These are phyloP conservation scores for Listronotus bonariensis DNA, from an alignment of 1,140 invertebrate species.

Conservation along the genomic window DNA sequence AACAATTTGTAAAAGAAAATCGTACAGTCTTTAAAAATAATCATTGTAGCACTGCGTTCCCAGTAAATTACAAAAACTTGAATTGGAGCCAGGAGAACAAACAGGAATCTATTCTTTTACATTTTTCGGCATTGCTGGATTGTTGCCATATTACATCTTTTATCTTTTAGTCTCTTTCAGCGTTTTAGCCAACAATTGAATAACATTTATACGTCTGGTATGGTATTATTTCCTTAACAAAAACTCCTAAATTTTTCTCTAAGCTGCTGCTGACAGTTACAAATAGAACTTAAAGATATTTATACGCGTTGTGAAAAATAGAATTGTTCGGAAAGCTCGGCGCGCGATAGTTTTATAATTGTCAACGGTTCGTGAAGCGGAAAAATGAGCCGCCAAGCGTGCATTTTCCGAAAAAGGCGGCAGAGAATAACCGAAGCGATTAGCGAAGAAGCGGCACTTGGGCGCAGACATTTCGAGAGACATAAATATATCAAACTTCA, in stretches of 20 bases:
- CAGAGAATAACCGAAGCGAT: slow-evolving; percentile 42
- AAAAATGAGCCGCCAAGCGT: slow-evolving; percentile 39
- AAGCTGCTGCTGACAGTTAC: slow-evolving; percentile 28
- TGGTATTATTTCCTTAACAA: slow-evolving; percentile 14
- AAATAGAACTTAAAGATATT: slow-evolving; percentile 30
- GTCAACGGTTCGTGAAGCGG: slow-evolving; percentile 27
- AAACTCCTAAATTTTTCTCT: slow-evolving; percentile 11
- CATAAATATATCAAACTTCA: slow-evolving; percentile 54
- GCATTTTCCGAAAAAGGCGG: slow-evolving; percentile 35
- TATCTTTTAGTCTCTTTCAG: no score
- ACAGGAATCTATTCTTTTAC: no score
- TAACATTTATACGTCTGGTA: slow-evolving; percentile 25
- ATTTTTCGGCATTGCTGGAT: no score
- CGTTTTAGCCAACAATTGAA: slow-evolving; percentile 3
- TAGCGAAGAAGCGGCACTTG: slow-evolving; percentile 46
- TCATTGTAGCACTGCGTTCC: no score
- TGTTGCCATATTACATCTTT: no score
- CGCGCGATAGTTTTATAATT: slow-evolving; percentile 36
- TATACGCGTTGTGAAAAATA: slow-evolving; percentile 33
- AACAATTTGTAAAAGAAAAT: no score
- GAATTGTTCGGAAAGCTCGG: slow-evolving; percentile 31
- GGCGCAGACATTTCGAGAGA: slow-evolving; percentile 48
- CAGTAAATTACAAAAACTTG: no score
- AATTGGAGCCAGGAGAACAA: no score
- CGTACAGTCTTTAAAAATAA: no score